These are phyloP conservation scores for Pangasius krempfi DNA, from an alignment of 2,797 vertebrate genomes.

Conservation along the genomic window DNA sequence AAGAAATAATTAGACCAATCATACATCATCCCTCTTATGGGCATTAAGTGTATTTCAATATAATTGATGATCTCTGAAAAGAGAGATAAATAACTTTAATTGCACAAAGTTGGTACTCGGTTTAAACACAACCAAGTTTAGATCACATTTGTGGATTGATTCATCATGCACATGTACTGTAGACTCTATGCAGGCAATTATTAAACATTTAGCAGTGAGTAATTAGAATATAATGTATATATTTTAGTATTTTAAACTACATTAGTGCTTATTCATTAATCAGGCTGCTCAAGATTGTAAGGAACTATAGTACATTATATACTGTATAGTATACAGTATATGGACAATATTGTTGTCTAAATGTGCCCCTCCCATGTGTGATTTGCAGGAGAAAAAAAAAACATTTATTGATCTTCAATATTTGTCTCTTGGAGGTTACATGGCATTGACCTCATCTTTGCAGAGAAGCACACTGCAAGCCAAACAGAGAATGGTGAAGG, in stretches of 20 bases:
- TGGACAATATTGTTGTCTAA: constrained; percentile 18
- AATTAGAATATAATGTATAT: background rate
- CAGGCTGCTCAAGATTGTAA: background rate
- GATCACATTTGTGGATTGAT: constrained; percentile 71
- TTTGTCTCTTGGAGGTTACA: constrained; percentile 79
- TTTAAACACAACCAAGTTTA: constrained; percentile 72
- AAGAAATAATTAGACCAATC: constrained; percentile 99
- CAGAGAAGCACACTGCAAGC: constrained; percentile 71
- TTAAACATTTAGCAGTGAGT: background rate
- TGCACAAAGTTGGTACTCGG: constrained; percentile 77
- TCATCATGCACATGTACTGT: constrained; percentile 64
- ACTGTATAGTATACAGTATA: constrained; percentile 5
- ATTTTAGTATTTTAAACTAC: background rate
- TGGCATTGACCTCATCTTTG: constrained; percentile 75
- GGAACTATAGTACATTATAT: background rate
- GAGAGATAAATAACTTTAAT: constrained; percentile 86
- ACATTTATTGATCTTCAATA: constrained; percentile 82
- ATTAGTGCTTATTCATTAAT: background rate
- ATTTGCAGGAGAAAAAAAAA: constrained; percentile 14
- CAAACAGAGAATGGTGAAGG: constrained; percentile 66
- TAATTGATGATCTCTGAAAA: constrained; percentile 83
- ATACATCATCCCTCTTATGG: constrained; percentile 97
- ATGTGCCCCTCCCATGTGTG: constrained; percentile 11
- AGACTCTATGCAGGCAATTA: background rate
- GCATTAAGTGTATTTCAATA: constrained; percentile 86